phyloP scores from a whole-genome alignment of 37 sponge, comb jelly and placozoan species.

The Chondrosia reniformis region DNA sequence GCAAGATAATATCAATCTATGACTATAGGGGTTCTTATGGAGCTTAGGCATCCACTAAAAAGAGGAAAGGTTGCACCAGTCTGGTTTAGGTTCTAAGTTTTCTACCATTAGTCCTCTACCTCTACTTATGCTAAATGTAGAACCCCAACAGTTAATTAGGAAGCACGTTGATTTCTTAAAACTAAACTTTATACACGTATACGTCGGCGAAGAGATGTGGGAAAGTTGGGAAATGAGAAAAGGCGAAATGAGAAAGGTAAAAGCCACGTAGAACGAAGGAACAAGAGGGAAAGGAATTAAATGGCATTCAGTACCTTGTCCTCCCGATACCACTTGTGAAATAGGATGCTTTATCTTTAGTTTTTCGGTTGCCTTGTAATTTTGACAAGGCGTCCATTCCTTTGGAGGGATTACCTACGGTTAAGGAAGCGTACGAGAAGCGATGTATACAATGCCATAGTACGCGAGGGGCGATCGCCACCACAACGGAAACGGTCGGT shows the following conservation, averaged over 20 bases:
- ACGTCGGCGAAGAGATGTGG: too few relatives aligned
- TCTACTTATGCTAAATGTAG: too few relatives aligned
- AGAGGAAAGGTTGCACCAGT: too few relatives aligned
- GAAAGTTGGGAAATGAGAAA: too few relatives aligned
- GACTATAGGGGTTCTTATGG: background rate
- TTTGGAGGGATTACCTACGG: constrained; percentile 87
- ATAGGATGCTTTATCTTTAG: constrained; percentile 62
- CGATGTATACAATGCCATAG: background rate
- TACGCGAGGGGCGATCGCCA: background rate
- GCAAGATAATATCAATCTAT: background rate
- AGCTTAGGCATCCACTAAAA: too few relatives aligned
- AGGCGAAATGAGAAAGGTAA: background rate
- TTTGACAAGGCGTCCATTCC: constrained; percentile 66
- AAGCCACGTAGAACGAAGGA: background rate
- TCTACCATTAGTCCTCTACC: too few relatives aligned
- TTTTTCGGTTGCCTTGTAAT: constrained; percentile 45
- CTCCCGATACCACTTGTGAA: constrained; percentile 74
- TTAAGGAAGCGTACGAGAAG: background rate
- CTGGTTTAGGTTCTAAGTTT: too few relatives aligned
- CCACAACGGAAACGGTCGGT: background rate
- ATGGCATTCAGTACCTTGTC: constrained; percentile 44
- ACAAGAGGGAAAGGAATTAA: background rate
- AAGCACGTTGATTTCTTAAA: too few relatives aligned
- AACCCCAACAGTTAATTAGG: too few relatives aligned
- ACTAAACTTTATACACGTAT: too few relatives aligned